Evolutionary conservation across 1,140 invertebrate species (phyloP).

Genomic region (Caerostris darwini): DNA sequence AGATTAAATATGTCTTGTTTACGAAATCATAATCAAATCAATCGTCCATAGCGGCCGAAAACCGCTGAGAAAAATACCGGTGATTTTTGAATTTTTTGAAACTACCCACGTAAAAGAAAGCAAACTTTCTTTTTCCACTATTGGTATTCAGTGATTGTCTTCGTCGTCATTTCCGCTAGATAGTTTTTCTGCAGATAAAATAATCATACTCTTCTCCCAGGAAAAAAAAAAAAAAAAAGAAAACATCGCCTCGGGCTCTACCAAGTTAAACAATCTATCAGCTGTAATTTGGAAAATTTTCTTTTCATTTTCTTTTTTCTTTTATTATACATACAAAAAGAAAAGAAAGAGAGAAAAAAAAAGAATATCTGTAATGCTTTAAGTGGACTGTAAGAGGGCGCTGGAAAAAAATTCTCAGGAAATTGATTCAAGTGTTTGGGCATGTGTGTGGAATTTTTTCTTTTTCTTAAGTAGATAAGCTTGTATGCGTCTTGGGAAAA

Average conservation of each 20-base stretch:
- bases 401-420: background rate
- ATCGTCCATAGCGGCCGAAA: background rate
- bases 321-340: background rate
- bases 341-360: background rate
- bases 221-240: background rate
- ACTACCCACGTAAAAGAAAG: background rate
- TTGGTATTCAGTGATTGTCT: background rate
- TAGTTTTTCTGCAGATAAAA: background rate
- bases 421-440: conserved; percentile 29
- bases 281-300: conserved; percentile 24
- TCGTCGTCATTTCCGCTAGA: conserved; percentile 39
- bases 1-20: background rate
- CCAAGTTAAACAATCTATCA: background rate
- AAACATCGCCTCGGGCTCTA: background rate
- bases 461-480: background rate
- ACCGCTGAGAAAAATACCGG: background rate
- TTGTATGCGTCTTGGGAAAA: background rate
- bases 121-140: background rate
- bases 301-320: background rate
- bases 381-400: background rate
- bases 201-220: background rate
- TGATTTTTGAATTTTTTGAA: background rate
- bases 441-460: background rate
- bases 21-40: background rate
- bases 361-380: background rate